Evolutionary conservation across 2,888 invertebrate genomes (phyloP).

Genomic region (Leuctra nigra): DNA sequence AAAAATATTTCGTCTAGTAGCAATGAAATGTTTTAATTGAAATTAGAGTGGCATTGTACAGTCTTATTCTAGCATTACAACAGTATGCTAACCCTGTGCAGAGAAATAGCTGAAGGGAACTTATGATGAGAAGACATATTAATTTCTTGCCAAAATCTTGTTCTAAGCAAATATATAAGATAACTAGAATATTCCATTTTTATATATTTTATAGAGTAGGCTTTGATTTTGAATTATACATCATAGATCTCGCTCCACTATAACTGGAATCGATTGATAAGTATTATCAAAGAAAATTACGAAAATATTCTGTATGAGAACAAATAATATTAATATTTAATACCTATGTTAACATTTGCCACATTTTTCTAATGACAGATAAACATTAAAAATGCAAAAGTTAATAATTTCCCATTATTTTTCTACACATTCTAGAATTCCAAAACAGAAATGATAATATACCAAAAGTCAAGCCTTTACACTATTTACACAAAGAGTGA

Average conservation of each 20-base stretch:
- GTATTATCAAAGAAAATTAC: constrained; percentile 20
- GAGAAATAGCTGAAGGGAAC: constrained; percentile 7
- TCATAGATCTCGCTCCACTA: constrained; percentile 41
- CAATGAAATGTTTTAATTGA: constrained; percentile 15
- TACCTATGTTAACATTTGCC: constrained; percentile 17
- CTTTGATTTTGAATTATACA: constrained; percentile 24
- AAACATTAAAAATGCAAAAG: constrained; percentile 34
- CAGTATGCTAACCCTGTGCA: constrained; percentile 16
- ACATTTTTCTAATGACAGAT: constrained; percentile 28
- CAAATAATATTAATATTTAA: not conserved
- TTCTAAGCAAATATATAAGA: constrained; percentile 27
- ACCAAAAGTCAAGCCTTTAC: constrained; percentile 42
- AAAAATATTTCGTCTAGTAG: not conserved
- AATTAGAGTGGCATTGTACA: constrained; percentile 18
- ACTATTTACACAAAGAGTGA: constrained; percentile 41
- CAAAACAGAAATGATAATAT: constrained; percentile 26
- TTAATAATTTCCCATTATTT: constrained; percentile 35
- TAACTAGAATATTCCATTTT: constrained; percentile 20
- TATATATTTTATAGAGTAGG: not conserved
- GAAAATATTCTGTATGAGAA: constrained; percentile 21
- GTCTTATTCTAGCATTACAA: constrained; percentile 14
- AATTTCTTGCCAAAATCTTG: constrained; percentile 22
- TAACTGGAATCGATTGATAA: constrained; percentile 41
- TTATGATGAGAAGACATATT: constrained; percentile 4
- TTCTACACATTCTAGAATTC: constrained; percentile 28